phyloP scores from a whole-genome alignment of 2,888 invertebrate genomes.

The Eurytoma californica region DNA sequence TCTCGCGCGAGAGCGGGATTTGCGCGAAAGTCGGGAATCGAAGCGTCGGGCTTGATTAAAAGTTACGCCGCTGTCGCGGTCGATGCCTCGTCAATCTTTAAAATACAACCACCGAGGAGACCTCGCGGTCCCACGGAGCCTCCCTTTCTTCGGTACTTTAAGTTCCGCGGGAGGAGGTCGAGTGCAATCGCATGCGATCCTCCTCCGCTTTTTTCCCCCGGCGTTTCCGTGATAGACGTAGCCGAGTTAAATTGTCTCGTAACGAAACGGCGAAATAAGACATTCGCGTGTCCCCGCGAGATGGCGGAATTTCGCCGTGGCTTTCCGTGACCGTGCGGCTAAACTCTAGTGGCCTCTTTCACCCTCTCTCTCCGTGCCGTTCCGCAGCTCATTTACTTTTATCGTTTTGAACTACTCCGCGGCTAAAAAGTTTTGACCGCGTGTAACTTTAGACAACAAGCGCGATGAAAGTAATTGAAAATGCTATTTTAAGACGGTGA shows the following conservation, averaged over 20 bases:
- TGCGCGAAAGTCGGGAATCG: conserved; percentile 7
- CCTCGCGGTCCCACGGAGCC: neutral
- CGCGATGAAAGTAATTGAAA: conserved; percentile 5
- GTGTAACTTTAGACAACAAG: neutral
- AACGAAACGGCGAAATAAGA: conserved; percentile 32
- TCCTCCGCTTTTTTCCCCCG: neutral
- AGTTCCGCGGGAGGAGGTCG: neutral
- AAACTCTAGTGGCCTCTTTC: conserved; percentile 22
- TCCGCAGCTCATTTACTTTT: conserved; percentile 18
- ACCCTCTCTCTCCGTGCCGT: neutral
- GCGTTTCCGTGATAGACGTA: conserved; percentile 29
- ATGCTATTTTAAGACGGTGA: neutral
- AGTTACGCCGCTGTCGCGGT: neutral
- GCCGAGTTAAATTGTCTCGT: conserved; percentile 5
- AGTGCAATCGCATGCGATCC: neutral
- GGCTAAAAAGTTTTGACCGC: conserved; percentile 8
- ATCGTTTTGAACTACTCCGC: conserved; percentile 14
- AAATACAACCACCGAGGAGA: neutral
- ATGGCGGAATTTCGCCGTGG: conserved; percentile 5
- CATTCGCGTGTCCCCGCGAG: conserved; percentile 37
- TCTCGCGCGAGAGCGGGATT: neutral
- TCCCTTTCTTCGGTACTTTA: neutral
- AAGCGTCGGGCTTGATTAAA: conserved; percentile 24
- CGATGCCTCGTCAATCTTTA: conserved; percentile 8
- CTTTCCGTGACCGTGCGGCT: neutral